Base-by-base conservation (phyloP, 2,888 invertebrate species). In the Drosophila dives region DNA sequence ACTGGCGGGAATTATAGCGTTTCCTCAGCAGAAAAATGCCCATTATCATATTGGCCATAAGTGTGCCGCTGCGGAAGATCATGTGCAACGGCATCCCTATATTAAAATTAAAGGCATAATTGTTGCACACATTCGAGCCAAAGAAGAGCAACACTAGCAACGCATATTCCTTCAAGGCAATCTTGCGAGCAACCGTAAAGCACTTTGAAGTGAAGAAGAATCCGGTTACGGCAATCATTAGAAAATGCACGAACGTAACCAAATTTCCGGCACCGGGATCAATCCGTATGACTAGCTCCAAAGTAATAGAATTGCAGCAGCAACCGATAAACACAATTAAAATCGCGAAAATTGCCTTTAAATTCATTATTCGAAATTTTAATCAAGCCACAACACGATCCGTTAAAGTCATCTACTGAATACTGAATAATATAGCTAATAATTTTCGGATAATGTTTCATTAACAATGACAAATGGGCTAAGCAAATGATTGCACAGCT, bases 51-150 rank as follows among this genome's bases (percentile, higher is more conserved):
- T 99, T 99, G 0, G 99, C 98, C 94, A 99, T 97, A 34, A 99
- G 94, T 4, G 99, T 99, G 2, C 99, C 99, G 65, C 99, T 96
- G 94, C 99, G 95, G 93, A 99, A 99, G 92, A 99, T 99, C 97
- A 99, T 99, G 92, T 99, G 99, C 53, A 99, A 93, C 0, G 99
- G 99, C 96, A 99, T 99, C 0, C 99, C 96, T 89, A 99, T 98
- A 92, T 99, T 98, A 91, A 98, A 99, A 92, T 97, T 96, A 90
- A 99, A 97, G 0, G 99, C 99, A 94, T 98, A 98, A 92, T 99
- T 99, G 91, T 98, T 98, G 73, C 97, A 96, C 1, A 98, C 97
- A 92, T 98, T 99, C 20, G 97, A 96, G 0, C 97, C 94, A 93
- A 99, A 99, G 93, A 99, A 99, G 94, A 99, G 96, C 10, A 95